Evolutionary conservation across 1,140 invertebrate species (phyloP).

Genomic region (Diplogasteroides magnus): DNA sequence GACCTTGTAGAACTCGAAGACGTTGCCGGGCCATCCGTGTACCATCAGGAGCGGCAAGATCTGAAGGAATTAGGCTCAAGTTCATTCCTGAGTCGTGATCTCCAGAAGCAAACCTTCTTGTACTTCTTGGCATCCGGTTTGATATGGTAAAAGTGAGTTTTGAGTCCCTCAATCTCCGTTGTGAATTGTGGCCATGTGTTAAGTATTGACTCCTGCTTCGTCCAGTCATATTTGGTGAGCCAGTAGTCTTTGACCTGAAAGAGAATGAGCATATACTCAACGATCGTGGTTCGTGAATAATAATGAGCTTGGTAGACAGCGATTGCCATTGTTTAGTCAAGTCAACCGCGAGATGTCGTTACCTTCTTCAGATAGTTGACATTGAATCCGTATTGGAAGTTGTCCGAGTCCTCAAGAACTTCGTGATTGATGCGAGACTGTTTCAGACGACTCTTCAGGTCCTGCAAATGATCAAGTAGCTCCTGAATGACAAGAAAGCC

Average conservation of each 20-base stretch:
- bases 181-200: constrained; percentile 71
- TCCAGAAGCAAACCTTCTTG: constrained; percentile 39
- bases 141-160: constrained; percentile 45
- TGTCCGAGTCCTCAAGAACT: constrained; percentile 65
- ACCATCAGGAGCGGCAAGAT: constrained; percentile 72
- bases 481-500: no score
- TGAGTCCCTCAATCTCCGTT: constrained; percentile 66
- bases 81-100: no score
- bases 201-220: constrained; percentile 64
- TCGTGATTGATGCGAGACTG: constrained; percentile 59
- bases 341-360: constrained; percentile 30
- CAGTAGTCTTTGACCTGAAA: constrained; percentile 63
- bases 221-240: constrained; percentile 71
- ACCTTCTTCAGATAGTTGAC: constrained; percentile 68
- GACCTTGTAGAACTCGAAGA: constrained; percentile 80
- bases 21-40: constrained; percentile 84
- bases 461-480: constrained; percentile 50
- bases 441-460: constrained; percentile 64
- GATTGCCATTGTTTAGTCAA: no score
- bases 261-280: background rate
- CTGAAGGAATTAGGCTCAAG: no score
- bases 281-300: no score
- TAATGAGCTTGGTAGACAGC: no score
- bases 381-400: constrained; percentile 76
- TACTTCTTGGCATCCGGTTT: constrained; percentile 39